Evolutionary conservation across 2,113 vertebrate genomes (phyloP).

Genomic region (Falco punctatus): DNA sequence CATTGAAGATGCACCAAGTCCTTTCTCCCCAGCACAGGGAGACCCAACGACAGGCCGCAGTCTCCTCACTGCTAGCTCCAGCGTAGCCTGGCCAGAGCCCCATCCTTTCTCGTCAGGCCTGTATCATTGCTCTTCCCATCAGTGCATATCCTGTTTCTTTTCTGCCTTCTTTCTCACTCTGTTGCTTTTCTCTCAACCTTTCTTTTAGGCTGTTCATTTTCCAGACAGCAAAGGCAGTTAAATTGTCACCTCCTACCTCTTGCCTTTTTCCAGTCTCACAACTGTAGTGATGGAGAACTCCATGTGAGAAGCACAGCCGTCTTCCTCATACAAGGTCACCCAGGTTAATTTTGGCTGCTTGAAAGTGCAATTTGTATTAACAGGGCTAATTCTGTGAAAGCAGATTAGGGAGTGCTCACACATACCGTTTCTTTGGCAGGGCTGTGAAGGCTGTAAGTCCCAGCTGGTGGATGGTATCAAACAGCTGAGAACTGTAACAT

Average conservation of each 20-base stretch:
- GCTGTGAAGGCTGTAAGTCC: neutral
- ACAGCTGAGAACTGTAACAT: neutral
- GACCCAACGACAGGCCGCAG: neutral
- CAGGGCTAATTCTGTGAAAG: neutral
- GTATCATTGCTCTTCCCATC: neutral
- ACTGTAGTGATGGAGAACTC: neutral
- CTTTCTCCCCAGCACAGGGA: neutral
- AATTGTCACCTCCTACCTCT: neutral
- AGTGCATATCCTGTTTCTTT: neutral
- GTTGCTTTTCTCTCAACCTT: neutral
- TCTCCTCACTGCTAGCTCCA: neutral
- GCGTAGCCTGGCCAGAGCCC: neutral
- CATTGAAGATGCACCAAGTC: neutral
- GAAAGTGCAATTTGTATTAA: neutral
- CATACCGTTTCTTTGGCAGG: neutral
- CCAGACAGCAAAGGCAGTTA: slow-evolving; percentile 18
- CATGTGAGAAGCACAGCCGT: neutral
- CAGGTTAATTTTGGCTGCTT: neutral
- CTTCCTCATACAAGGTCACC: neutral
- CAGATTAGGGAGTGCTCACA: neutral
- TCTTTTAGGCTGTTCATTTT: slow-evolving; percentile 9
- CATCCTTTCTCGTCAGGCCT: neutral
- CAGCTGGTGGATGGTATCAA: neutral
- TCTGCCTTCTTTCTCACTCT: neutral
- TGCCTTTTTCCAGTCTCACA: neutral